A percentile compares a stretch with the other conserved stretches of the same genome.
Conservation (phyloP, 2,113 vertebrate genomes). For the Rhinoderma darwinii region DNA sequence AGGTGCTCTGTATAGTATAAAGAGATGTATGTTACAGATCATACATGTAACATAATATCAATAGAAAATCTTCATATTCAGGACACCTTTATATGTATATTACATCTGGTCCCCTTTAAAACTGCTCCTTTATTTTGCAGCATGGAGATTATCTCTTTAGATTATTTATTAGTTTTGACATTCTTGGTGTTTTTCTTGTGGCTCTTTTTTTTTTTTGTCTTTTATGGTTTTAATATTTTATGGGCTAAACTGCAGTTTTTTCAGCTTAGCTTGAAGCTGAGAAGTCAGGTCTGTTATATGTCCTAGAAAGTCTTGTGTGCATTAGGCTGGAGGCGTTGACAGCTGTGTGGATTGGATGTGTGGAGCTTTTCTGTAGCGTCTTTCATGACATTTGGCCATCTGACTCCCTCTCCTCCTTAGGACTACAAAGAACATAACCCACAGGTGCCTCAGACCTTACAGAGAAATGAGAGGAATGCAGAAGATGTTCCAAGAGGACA, state of each 20-base stretch:
- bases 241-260: not conserved
- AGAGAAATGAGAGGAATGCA: not conserved
- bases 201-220: slow-evolving; percentile 1
- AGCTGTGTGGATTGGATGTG: not conserved
- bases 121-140: not conserved
- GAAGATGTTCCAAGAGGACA: slow-evolving; percentile 10
- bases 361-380: not conserved
- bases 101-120: not conserved
- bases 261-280: not conserved
- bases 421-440: slow-evolving; percentile 17
- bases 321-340: not conserved
- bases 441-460: not conserved
- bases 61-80: not conserved
- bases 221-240: slow-evolving; percentile 24
- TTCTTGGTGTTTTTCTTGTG: not conserved
- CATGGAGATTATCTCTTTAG: not conserved
- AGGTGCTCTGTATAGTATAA: too few relatives aligned
- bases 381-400: not conserved
- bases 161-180: not conserved
- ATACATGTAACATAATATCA: not conserved
- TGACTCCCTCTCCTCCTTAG: slow-evolving; percentile 42
- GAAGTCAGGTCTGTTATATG: not conserved
- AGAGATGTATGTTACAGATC: not conserved
- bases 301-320: not conserved
- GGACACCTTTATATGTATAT: not conserved